Evolutionary conservation across 2,797 vertebrate species (phyloP), one percentile per base, ranked within the genome.

Genomic region (Platyrinchus mystaceus): DNA sequence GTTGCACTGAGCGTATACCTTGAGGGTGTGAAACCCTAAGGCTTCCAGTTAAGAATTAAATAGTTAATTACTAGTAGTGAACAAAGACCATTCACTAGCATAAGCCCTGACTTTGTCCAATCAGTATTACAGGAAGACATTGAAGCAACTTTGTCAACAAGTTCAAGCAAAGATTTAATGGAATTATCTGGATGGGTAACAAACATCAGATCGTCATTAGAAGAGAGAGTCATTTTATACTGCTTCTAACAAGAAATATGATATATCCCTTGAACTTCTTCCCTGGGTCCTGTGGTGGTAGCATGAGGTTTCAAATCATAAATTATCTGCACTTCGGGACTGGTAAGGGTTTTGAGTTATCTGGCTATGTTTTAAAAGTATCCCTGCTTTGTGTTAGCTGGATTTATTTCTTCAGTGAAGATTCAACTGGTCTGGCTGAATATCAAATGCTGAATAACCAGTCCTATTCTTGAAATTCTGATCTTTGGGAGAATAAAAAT

Each of bases 151-250:
- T 70, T 91, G 90, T 70, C 92, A 95, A 90, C 89, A 92, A 94
- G 89, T 93, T 94, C 76, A 75, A 95, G 82, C 96, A 94, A 95
- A 94, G 84, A 81, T 83, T 92, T 92, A 86, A 55, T 81, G 68
- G 68, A 84, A 89, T 90, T 87, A 67, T 90, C 78, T 94, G 84
- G 85, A 93, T 83, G 73, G 79, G 46, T 88, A 93, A 92, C 83
- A 95, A 94, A 66, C 55, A 86, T 53, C 55, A 74, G 52, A 87
- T 79, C 46, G 2, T 77, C 81, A 89, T 76, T 67, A 79, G 68
- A 0, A 3, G 47, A 81, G 58, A 4, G n/a, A 86, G 69, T 75
- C 2, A 74, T 70, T 87, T 94, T 41, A 58, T 67, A 46, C 43
- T 68, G 49, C 71, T 96, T 87, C 84, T 82, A 73, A 82, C 27